Evolutionary conservation across 2,888 invertebrate species (phyloP).

Genomic region (Lasioglossum leucozonium): DNA sequence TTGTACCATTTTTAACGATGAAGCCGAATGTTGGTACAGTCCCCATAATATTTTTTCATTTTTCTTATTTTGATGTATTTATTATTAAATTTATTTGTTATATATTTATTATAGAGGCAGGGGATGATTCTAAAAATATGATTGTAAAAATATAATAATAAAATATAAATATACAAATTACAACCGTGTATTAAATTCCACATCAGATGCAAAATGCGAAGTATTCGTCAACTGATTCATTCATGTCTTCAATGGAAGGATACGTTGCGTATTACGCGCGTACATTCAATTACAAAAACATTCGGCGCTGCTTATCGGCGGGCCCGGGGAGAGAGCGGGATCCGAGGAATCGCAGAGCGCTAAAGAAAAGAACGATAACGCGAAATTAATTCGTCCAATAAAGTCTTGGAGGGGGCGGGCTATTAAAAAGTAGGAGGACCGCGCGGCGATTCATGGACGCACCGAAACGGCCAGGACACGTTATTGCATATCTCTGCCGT

Average conservation of each 20-base stretch:
- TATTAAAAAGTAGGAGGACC: constrained; percentile 29
- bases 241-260: neutral
- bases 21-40: too few relatives aligned
- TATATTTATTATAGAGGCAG: too few relatives aligned
- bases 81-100: too few relatives aligned
- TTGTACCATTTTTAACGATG: too few relatives aligned
- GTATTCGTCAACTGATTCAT: neutral
- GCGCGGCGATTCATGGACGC: constrained; percentile 19
- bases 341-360: neutral
- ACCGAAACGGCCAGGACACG: constrained; percentile 20
- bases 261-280: neutral
- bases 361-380: constrained; percentile 3
- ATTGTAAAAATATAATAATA: too few relatives aligned
- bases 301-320: neutral
- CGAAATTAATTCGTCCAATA: constrained; percentile 32
- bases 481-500: constrained; percentile 48
- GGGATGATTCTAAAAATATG: too few relatives aligned
- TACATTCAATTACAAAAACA: neutral
- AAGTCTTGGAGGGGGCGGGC: constrained; percentile 2
- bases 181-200: neutral
- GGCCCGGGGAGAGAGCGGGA: neutral
- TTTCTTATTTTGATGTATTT: too few relatives aligned
- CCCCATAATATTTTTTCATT: too few relatives aligned
- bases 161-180: too few relatives aligned
- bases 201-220: neutral